Evolutionary conservation across 2,888 invertebrate species (phyloP), one percentile per base, ranked within the genome.

Genomic region (Erannis defoliaria): DNA sequence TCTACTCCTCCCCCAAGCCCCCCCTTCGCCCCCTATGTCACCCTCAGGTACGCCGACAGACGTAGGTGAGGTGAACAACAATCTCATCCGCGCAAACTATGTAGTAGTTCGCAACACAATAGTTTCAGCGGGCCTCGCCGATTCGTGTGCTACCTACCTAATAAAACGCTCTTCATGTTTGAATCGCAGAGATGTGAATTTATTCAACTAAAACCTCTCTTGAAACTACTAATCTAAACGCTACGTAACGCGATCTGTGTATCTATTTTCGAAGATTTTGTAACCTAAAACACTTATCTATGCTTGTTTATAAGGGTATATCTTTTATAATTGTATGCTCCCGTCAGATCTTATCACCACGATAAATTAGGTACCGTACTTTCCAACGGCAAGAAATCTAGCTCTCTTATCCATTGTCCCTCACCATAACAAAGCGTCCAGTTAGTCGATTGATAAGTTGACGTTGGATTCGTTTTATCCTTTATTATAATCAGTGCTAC

Each of bases 71-170:
- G 83, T 80, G 78, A 82, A 83, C 85, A 85, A 78, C 84, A 88
- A 88, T 87, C 86, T 86, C 85, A 78, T 79, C 81, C 82, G 80
- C 78, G 80, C 85, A 81, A 80, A 81, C 83, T 75, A 74, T 71
- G 67, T 70, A 67, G 60, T 66, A 75, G 77, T 81, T 77, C 71
- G 71, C 72, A 75, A 78, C 78, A 78, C 78, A 78, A 80, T 81
- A 78, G 80, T 84, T 81, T 76, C 80, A 68, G 67, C 67, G 75
- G 77, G 78, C 74, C 75, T 78, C 72, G 66, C 75, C 73, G 68
- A 66, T 72, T 75, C 65, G 55, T 66, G 60, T 42, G 51, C 55
- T 54, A 53, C 48, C 38, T 56, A 56, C 49, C 29, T 56, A 49
- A 53, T 55, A 56, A 46, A 53, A 59, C 43, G 16, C 37, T 38